Evolutionary conservation across 1,140 invertebrate genomes (phyloP), one percentile per base, ranked within the genome.

Genomic region (Tetramorium alpestre): DNA sequence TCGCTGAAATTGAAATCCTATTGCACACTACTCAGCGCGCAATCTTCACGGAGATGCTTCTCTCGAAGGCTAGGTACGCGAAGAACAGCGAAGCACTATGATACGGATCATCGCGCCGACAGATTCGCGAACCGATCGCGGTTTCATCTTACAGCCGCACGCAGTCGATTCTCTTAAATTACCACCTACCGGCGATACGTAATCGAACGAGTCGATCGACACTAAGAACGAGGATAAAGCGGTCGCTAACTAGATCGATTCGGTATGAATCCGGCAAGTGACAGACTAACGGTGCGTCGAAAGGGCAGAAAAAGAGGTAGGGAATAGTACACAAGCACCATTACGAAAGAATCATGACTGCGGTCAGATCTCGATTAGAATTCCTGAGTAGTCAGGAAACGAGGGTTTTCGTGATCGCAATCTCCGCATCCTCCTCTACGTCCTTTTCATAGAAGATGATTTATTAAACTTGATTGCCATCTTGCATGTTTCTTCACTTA

Each of bases 41-140:
- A 65, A 84, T 76, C 65, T 81, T 86, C 60, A 28, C 49, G 69
- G 51, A 76, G 67, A 85, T 25, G 33, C 25, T 89, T 78, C 54
- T 16, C 49, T 88, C 86, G 75, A 81, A 81, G 73, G 69, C 54
- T 64, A 22, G 22, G 22, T 22, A 38, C 69, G 33, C 56, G 62
- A 85, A 75, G 73, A 76, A 87, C 87, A n/a, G 41, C 22, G 77
- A 60, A 73, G 67, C 60, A 62, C n/a, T 64, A 62, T 65, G 89
- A 90, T 90, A 90, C 88, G 89, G 89, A 90, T 90, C 89, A 77
- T 13, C 82, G 89, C 87, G 77, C 65, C 73, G 72, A 64, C 51
- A 88, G 89, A 90, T 90, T 47, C 89, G 88, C 86, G 86, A 85
- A 78, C 76, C 72, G 89, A 90, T 90, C 87, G 82, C 76, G 86